These are phyloP conservation scores for Perccottus glenii DNA, from an alignment of 2,113 vertebrate genomes.

Conservation along the genomic window DNA sequence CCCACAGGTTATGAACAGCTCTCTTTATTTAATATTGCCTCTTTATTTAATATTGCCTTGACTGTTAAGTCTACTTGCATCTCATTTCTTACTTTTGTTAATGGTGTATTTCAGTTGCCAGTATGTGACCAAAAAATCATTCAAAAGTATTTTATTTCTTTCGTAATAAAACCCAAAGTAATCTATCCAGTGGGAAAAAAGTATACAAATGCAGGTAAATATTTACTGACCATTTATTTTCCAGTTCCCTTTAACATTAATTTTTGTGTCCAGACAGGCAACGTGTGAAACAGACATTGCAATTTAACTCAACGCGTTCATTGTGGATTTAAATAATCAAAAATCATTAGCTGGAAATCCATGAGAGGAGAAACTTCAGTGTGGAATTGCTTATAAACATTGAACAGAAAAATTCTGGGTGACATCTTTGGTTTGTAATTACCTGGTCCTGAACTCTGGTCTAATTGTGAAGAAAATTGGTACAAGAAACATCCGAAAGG, in stretches of 20 bases:
- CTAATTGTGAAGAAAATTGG: slow-evolving; percentile 45
- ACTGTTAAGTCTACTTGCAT: too few relatives aligned
- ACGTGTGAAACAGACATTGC: slow-evolving; percentile 65
- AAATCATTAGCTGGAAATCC: slow-evolving; percentile 3
- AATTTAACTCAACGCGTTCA: slow-evolving; percentile 25
- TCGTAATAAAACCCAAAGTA: too few relatives aligned
- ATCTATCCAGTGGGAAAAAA: neutral
- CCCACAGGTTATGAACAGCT: too few relatives aligned
- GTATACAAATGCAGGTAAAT: slow-evolving; percentile 2
- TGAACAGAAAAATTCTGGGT: slow-evolving; percentile 18
- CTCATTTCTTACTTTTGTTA: too few relatives aligned
- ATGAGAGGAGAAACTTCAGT: slow-evolving; percentile 6
- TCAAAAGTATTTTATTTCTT: too few relatives aligned
- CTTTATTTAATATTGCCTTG: too few relatives aligned
- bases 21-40: too few relatives aligned
- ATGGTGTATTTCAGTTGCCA: too few relatives aligned
- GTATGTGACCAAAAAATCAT: too few relatives aligned
- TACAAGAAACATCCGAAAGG: slow-evolving; percentile 57
- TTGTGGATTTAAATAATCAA: neutral
- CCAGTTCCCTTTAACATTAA: slow-evolving; percentile 64
- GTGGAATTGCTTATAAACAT: neutral
- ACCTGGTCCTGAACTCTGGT: slow-evolving; percentile 3
- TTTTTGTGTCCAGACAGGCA: slow-evolving; percentile 67
- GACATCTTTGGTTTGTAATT: slow-evolving; percentile 57
- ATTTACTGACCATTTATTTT: slow-evolving; percentile 48